Conservation (phyloP, 2,797 vertebrate genomes). For the Anguilla anguilla region DNA sequence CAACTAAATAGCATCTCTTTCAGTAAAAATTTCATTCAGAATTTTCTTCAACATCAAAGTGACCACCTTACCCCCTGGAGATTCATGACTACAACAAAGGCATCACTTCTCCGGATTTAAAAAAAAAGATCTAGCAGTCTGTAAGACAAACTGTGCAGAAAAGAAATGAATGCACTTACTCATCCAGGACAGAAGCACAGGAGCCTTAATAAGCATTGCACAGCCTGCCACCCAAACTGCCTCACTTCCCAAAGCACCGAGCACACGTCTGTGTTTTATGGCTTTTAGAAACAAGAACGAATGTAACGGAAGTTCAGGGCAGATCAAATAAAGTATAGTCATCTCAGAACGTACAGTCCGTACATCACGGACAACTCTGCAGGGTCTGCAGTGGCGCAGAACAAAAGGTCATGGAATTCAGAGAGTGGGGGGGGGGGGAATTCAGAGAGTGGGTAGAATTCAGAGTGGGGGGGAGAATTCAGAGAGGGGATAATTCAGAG, state of each 20-base stretch:
- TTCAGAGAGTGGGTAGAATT: too few species aligned
- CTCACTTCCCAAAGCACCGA: not conserved
- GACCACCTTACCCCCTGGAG: too few species aligned
- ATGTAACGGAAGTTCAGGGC: not conserved
- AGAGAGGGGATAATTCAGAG: too few species aligned
- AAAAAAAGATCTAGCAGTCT: not conserved
- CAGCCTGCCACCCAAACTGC: not conserved
- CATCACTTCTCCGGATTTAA: not conserved
- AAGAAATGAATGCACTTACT: not conserved
- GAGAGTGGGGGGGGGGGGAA: not conserved
- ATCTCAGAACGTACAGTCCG: not conserved
- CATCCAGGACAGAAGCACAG: not conserved
- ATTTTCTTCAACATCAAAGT: too few species aligned
- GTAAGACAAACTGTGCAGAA: not conserved
- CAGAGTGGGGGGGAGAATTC: not conserved
- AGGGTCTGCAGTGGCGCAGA: not conserved
- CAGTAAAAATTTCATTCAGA: not conserved
- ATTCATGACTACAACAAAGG: too few species aligned
- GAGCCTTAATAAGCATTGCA: not conserved
- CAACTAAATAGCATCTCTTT: not conserved
- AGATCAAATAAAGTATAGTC: not conserved
- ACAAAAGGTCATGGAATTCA: constrained; percentile 1
- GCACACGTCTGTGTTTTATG: not conserved
- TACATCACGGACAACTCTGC: not conserved
- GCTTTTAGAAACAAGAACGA: not conserved